phyloP scores from a whole-genome alignment of 1,140 invertebrate species.

The Bombus confusus region DNA sequence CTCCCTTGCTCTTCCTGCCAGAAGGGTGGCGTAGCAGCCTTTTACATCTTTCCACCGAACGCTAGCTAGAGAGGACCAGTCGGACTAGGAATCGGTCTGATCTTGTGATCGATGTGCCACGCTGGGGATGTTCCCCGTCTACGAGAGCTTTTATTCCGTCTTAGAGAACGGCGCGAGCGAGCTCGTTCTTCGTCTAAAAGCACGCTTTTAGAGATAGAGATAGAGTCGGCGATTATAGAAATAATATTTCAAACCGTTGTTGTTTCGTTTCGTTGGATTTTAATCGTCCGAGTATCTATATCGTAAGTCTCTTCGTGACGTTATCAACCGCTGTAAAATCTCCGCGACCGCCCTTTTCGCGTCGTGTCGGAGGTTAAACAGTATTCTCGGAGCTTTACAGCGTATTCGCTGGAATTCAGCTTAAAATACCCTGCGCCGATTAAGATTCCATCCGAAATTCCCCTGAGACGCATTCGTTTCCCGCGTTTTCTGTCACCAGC shows the following conservation, averaged over 20 bases:
- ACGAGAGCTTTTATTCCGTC: neutral
- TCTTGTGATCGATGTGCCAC: conserved; percentile 36
- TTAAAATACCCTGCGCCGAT: conserved; percentile 31
- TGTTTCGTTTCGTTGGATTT: neutral
- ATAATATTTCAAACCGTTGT: neutral
- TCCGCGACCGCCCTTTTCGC: conserved; percentile 19
- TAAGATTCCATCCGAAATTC: conserved; percentile 51
- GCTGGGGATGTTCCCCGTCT: conserved; percentile 16
- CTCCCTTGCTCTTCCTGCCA: conserved; percentile 18
- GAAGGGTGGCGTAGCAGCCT: conserved; percentile 39
- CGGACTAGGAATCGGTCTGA: conserved; percentile 43
- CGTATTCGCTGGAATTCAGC: neutral
- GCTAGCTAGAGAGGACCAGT: conserved; percentile 50
- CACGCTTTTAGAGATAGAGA: neutral
- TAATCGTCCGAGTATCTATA: neutral
- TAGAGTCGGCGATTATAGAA: neutral
- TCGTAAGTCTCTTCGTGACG: neutral
- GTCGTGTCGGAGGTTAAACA: conserved; percentile 32
- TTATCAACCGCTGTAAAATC: neutral
- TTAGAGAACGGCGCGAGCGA: neutral
- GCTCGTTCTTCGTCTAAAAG: neutral
- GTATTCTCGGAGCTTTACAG: neutral
- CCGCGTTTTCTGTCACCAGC: conserved; percentile 50
- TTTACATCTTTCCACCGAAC: conserved; percentile 40
- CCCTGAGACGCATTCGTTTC: conserved; percentile 23